Evolutionary conservation across 2,113 vertebrate species (phyloP).

Genomic region (Mobula birostris): DNA sequence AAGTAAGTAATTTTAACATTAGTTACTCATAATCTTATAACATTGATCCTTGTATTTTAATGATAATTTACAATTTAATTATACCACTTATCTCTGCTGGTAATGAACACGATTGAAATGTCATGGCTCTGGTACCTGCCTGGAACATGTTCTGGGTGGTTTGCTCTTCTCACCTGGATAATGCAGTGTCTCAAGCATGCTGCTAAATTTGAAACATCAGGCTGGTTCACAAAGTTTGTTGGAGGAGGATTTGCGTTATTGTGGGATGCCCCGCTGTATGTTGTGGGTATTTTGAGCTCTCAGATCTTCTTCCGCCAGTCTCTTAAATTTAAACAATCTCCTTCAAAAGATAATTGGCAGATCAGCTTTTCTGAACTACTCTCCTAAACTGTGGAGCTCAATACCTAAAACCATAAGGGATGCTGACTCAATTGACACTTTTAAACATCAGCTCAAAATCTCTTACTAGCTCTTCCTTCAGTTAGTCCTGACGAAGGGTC

Average conservation of each 20-base stretch:
- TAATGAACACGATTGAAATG: neutral
- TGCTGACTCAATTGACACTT: too few species aligned
- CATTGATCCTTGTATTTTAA: neutral
- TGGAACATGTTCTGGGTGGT: neutral
- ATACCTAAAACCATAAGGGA: too few species aligned
- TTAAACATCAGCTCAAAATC: too few species aligned
- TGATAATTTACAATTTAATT: neutral
- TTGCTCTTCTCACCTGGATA: neutral
- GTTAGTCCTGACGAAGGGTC: too few species aligned
- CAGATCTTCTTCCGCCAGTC: too few species aligned
- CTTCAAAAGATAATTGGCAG: too few species aligned
- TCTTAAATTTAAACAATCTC: too few species aligned
- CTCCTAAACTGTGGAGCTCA: too few species aligned
- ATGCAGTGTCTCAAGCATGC: neutral
- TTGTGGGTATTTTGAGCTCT: neutral
- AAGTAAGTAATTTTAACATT: slow-evolving; percentile 65
- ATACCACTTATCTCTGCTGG: neutral
- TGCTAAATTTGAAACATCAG: neutral
- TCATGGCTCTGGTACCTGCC: neutral
- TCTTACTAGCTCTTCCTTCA: too few species aligned
- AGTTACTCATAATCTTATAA: neutral
- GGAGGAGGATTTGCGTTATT: neutral
- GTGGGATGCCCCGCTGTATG: neutral
- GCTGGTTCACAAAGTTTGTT: neutral
- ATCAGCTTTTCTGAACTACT: too few species aligned